Evolutionary conservation across 2,888 invertebrate species (phyloP), one percentile per base, ranked within the genome.

Genomic region (Ischnus inquisitorius): DNA sequence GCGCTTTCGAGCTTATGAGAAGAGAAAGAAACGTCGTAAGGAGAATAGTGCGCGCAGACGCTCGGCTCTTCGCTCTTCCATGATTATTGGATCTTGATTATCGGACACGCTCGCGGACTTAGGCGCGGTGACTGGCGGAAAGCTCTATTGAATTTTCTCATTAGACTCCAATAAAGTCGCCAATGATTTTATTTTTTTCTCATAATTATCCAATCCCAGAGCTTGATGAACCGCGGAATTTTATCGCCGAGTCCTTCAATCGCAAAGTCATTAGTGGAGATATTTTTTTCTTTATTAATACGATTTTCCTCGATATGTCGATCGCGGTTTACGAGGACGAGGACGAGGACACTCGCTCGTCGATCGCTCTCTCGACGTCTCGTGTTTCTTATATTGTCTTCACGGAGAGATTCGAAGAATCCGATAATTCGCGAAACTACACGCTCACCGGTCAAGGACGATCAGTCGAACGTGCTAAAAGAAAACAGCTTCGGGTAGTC

Each of bases 61-160:
- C 57, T 60, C 5, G 12, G 10, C 10, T 19, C 8, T 2, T 19
- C 10, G 1, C 10, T 10, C 22, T 12, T 54, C 8, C 54, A 8
- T 34, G 43, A 68, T 77, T 77, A 77, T 77, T 77, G 67, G 57
- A 77, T 77, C 67, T 77, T 57, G 57, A 77, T 68, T 65, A 65
- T 22, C 14, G 34, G 34, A 34, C 39, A 39, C 64, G 34, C 34
- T 46, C 48, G 14, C 28, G 34, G 16, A 22, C 54, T 34, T 28
- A 3, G 12, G 69, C 41, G 25, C 41, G 10, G 54, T 10, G 22
- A 14, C 34, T 34, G 34, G 34, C 34, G 34, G 34, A 34, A 6
- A 34, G 67, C 25, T 67, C 22, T 25, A 67, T 67, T 3, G 16
- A 51, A 51, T 68, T 68, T 68, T 19, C n/a, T 16, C 34, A 48